A percentile compares a stretch with the other conserved stretches of the same genome.
Evolutionary conservation across 2,797 vertebrate species (phyloP).

Genomic region (Ctenopoma multispine): DNA sequence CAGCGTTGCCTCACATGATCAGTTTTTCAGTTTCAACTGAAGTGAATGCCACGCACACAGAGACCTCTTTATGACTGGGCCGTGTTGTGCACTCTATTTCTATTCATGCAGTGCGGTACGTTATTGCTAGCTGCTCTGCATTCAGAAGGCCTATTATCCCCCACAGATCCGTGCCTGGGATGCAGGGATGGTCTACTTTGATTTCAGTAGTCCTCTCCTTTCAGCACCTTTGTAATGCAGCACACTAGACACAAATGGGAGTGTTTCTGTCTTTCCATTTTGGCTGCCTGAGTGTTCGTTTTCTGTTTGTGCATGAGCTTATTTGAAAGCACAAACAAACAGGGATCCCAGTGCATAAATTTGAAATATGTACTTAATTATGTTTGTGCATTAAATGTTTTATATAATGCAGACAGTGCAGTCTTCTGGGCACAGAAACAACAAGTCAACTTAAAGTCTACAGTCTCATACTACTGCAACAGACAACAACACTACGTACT

Average conservation of each 20-base stretch:
- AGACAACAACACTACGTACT: neutral
- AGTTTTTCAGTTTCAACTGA: slow-evolving; percentile 40
- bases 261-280: neutral
- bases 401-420: slow-evolving; percentile 7
- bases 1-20: slow-evolving; percentile 43
- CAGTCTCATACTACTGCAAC: neutral
- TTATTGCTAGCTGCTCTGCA: slow-evolving; percentile 60
- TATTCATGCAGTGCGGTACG: slow-evolving; percentile 53
- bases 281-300: slow-evolving; percentile 6
- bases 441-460: slow-evolving; percentile 16
- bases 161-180: slow-evolving; percentile 59
- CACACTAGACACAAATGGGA: slow-evolving; percentile 18
- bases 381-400: slow-evolving; percentile 27
- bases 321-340: slow-evolving; percentile 27
- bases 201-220: slow-evolving; percentile 53
- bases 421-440: slow-evolving; percentile 19
- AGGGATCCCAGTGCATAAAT: slow-evolving; percentile 28
- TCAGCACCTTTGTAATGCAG: slow-evolving; percentile 51
- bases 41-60: slow-evolving; percentile 28
- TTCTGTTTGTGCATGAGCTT: slow-evolving; percentile 1
- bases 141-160: slow-evolving; percentile 63
- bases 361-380: slow-evolving; percentile 27
- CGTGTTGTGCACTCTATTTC: slow-evolving; percentile 46
- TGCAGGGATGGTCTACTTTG: slow-evolving; percentile 64
- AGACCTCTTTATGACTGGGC: slow-evolving; percentile 39